A percentile compares a stretch with the other conserved stretches of the same genome.
phyloP scores from a whole-genome alignment of 2,797 vertebrate genomes.

The Tapirus indicus region DNA sequence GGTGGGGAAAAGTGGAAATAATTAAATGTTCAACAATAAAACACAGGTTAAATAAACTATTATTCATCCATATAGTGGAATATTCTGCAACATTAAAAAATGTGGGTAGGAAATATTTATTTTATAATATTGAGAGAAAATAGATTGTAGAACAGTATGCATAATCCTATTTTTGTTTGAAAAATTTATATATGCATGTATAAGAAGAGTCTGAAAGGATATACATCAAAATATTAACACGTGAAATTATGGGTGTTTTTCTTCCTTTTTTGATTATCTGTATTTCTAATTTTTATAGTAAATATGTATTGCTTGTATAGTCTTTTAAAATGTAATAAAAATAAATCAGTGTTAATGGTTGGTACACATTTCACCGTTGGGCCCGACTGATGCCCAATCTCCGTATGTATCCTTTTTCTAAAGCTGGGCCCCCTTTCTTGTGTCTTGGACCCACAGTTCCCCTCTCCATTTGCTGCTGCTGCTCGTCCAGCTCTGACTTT shows the following conservation, averaged over 20 bases:
- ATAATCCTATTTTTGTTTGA: slow-evolving; percentile 26
- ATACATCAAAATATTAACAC: slow-evolving; percentile 5
- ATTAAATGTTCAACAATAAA: background rate
- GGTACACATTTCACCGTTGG: background rate
- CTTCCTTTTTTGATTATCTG: background rate
- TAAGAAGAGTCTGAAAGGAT: background rate
- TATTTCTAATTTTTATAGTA: slow-evolving; percentile 49
- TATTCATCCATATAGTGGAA: slow-evolving; percentile 1
- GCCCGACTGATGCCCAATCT: background rate
- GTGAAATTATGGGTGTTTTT: background rate
- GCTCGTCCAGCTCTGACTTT: background rate
- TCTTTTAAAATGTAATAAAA: slow-evolving; percentile 20
- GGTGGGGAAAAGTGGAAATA: background rate
- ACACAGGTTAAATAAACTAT: background rate
- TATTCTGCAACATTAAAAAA: slow-evolving; percentile 22
- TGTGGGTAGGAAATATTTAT: background rate
- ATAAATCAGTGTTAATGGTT: background rate
- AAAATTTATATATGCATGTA: background rate
- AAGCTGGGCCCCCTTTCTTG: background rate
- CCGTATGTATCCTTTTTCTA: background rate
- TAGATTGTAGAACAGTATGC: background rate
- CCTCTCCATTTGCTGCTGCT: background rate
- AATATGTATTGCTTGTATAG: background rate
- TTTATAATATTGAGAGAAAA: slow-evolving; percentile 27
- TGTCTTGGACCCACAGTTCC: background rate